Percentiles rank a stretch among this genome's conserved stretches.
phyloP scores from a whole-genome alignment of 2,113 vertebrate species.

The Pelusios castaneus region DNA sequence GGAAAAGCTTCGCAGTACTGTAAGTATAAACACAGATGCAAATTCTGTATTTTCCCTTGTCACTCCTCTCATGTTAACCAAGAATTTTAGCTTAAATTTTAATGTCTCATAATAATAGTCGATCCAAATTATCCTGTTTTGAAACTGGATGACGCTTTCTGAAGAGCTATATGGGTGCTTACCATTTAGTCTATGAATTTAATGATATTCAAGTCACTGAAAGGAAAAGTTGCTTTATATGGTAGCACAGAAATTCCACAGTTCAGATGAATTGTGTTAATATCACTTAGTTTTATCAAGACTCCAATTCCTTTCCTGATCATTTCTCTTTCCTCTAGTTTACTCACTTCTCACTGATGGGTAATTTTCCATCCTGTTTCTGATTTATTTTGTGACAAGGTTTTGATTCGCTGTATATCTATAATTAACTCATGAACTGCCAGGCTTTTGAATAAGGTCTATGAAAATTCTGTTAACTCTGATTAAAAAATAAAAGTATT shows the following conservation, averaged over 20 bases:
- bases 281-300: background rate
- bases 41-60: background rate
- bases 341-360: background rate
- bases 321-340: background rate
- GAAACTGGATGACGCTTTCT: background rate
- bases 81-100: background rate
- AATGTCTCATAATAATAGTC: background rate
- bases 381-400: background rate
- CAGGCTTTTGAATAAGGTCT: background rate
- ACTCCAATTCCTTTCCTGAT: background rate
- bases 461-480: background rate
- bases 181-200: background rate
- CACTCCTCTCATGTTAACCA: background rate
- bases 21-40: conserved; percentile 75
- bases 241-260: background rate
- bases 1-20: conserved; percentile 97
- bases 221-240: background rate
- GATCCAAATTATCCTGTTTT: background rate
- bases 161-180: background rate
- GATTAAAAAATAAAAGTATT: background rate
- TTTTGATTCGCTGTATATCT: background rate
- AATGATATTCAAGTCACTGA: background rate
- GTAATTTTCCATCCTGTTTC: background rate
- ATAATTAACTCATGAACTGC: background rate
- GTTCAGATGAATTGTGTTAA: background rate